Evolutionary conservation across 1,140 invertebrate genomes (phyloP).

Genomic region (Wiebesia pumilae): DNA sequence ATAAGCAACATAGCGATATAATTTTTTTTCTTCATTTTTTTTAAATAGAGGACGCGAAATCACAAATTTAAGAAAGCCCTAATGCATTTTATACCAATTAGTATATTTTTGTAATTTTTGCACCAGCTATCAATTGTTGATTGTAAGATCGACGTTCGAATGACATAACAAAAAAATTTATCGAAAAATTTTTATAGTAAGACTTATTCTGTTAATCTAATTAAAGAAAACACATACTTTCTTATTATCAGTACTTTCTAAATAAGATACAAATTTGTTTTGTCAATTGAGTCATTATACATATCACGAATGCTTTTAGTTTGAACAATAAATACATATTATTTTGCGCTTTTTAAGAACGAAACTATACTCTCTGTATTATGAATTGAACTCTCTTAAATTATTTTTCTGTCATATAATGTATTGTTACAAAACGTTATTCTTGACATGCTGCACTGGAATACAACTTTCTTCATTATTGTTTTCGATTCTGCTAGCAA

Average conservation of each 20-base stretch:
- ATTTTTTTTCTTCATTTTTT: slow-evolving; percentile 7
- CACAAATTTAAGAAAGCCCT: slow-evolving; percentile 34
- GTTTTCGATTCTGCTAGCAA: slow-evolving; percentile 11
- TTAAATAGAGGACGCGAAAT: background rate
- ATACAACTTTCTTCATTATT: slow-evolving; percentile 8
- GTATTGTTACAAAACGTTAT: slow-evolving; percentile 37
- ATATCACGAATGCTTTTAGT: slow-evolving; percentile 47
- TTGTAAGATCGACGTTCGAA: background rate
- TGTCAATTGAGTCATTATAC: slow-evolving; percentile 32
- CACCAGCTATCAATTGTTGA: slow-evolving; percentile 17
- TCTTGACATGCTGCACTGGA: slow-evolving; percentile 14
- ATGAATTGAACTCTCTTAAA: slow-evolving; percentile 31
- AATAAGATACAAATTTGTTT: slow-evolving; percentile 25
- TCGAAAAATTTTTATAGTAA: slow-evolving; percentile 11
- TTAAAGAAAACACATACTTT: slow-evolving; percentile 21
- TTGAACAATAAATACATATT: slow-evolving; percentile 39
- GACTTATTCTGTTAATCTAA: slow-evolving; percentile 11
- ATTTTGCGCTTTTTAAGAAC: slow-evolving; percentile 38
- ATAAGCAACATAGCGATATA: slow-evolving; percentile 35
- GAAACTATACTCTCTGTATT: slow-evolving; percentile 33
- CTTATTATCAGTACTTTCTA: slow-evolving; percentile 35
- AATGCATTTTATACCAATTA: slow-evolving; percentile 31
- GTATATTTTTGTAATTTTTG: slow-evolving; percentile 30
- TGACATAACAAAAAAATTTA: slow-evolving; percentile 9
- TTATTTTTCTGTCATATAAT: slow-evolving; percentile 17